phyloP scores from a whole-genome alignment of 2,797 vertebrate species.

The Falco naumanni region DNA sequence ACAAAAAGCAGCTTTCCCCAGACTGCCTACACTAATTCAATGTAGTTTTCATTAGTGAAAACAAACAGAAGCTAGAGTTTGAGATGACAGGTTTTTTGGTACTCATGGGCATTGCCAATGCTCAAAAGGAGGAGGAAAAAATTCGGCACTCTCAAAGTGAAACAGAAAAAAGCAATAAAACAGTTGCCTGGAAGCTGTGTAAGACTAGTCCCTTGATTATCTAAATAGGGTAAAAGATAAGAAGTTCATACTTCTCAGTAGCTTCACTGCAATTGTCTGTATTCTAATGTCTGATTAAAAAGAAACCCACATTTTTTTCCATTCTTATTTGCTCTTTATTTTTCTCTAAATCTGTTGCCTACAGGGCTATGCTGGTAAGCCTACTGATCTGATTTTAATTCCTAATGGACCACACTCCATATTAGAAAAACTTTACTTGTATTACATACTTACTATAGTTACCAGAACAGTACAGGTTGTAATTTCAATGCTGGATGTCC shows the following conservation, averaged over 20 bases:
- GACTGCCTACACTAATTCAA: background rate
- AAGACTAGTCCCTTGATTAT: background rate
- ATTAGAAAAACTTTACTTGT: background rate
- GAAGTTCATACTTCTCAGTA: background rate
- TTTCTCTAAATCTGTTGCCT: background rate
- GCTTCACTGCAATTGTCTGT: background rate
- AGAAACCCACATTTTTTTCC: background rate
- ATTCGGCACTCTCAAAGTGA: background rate
- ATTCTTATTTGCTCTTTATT: background rate
- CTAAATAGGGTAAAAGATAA: background rate
- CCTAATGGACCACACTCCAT: background rate
- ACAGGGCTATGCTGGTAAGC: background rate
- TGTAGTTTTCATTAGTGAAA: slow-evolving; percentile 20
- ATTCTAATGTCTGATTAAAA: background rate
- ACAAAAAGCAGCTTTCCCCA: background rate
- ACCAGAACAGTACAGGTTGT: background rate
- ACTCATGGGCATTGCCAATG: background rate
- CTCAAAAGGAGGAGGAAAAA: background rate
- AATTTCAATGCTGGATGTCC: background rate
- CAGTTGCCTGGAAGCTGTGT: background rate
- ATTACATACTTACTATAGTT: background rate
- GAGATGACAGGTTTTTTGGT: background rate
- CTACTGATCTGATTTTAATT: background rate
- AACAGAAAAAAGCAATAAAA: background rate
- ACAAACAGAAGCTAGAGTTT: background rate